These are phyloP conservation scores for Hydrozoanthus gracilis DNA, from an alignment of 92 coral and sea anemone genomes.

Conservation along the genomic window DNA sequence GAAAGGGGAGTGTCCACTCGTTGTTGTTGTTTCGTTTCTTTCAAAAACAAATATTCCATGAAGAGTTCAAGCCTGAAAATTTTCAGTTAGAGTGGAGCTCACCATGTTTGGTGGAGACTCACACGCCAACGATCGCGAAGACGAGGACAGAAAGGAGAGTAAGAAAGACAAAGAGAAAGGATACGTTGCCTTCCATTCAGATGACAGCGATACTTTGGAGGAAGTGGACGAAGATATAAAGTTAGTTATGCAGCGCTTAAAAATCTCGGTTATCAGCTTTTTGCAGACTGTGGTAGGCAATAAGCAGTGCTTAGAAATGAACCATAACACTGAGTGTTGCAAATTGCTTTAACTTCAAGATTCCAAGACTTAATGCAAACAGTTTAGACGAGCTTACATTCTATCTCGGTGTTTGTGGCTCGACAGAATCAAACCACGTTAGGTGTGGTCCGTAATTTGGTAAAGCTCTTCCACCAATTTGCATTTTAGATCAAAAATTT, in stretches of 20 bases:
- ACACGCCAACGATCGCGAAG: conserved; percentile 84
- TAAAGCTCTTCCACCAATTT: not conserved
- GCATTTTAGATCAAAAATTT: no score
- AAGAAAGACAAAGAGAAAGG: conserved; percentile 95
- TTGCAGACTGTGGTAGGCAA: not conserved
- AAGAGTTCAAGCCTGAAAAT: not conserved
- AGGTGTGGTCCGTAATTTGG: not conserved
- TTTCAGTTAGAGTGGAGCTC: not conserved
- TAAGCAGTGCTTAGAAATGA: not conserved
- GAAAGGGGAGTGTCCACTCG: conserved; percentile 50
- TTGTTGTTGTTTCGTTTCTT: not conserved
- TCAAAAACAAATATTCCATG: not conserved
- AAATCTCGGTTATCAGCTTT: not conserved
- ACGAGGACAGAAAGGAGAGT: conserved; percentile 86
- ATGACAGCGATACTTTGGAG: conserved; percentile 82
- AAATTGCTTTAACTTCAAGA: no score
- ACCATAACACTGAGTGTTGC: not conserved
- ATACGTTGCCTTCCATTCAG: conserved; percentile 91
- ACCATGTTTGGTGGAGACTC: conserved; percentile 55
- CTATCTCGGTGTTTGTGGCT: not conserved
- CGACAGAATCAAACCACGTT: not conserved
- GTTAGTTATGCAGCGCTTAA: conserved; percentile 12
- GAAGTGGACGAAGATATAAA: conserved; percentile 80
- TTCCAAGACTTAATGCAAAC: no score
- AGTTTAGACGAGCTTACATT: no score